phyloP scores from a whole-genome alignment of 2,113 vertebrate genomes.

The Fulica atra region DNA sequence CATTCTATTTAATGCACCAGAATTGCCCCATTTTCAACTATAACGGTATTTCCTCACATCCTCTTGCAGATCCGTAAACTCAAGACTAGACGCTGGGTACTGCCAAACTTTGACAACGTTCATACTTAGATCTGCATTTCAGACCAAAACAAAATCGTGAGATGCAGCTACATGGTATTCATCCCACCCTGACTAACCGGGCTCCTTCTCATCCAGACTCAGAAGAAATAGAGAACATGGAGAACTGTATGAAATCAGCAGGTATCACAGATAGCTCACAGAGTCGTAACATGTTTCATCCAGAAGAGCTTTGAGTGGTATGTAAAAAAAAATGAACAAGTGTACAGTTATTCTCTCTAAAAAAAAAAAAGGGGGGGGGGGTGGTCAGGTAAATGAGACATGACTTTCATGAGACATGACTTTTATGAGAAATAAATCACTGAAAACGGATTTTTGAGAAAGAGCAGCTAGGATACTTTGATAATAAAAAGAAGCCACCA shows the following conservation, averaged over 20 bases:
- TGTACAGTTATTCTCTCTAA: background rate
- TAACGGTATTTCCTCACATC: background rate
- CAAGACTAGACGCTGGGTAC: background rate
- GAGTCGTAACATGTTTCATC: accelerated
- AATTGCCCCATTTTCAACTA: background rate
- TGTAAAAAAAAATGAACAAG: background rate
- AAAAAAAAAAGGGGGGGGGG: background rate
- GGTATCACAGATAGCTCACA: background rate
- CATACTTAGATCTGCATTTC: background rate
- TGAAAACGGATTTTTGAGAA: background rate
- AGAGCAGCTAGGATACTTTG: background rate
- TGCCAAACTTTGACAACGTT: background rate
- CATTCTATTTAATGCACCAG: background rate
- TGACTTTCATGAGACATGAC: background rate
- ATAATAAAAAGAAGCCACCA: background rate
- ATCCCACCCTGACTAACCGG: background rate
- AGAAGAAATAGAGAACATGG: background rate
- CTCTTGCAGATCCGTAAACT: background rate
- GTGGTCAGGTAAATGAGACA: background rate
- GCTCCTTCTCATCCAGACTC: background rate
- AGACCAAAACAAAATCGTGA: background rate
- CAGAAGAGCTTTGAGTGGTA: background rate
- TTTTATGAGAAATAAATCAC: background rate
- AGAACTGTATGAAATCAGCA: background rate
- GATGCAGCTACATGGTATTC: background rate